phyloP scores from a whole-genome alignment of 2,888 invertebrate species.

The Eupithecia subumbrata region DNA sequence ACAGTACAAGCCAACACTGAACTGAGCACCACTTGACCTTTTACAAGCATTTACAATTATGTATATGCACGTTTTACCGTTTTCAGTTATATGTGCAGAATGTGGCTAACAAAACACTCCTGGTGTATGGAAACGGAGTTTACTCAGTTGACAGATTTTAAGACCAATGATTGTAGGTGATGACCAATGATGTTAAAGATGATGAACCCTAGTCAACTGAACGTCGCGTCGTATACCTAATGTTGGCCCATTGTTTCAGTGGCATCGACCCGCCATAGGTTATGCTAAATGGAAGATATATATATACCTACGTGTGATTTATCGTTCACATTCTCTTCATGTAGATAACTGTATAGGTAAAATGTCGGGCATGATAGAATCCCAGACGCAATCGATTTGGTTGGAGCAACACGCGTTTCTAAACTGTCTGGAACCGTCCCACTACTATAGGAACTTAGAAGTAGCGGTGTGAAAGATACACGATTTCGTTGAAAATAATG shows the following conservation, averaged over 20 bases:
- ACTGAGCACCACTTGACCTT: not conserved
- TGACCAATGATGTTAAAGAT: too few species aligned
- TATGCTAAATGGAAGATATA: slow-evolving; percentile 51
- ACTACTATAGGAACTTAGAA: not conserved
- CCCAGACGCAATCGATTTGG: slow-evolving; percentile 53
- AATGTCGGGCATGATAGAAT: slow-evolving; percentile 35
- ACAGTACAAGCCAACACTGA: not conserved
- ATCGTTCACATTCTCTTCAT: slow-evolving; percentile 51
- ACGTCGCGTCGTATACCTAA: slow-evolving; percentile 26
- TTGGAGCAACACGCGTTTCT: slow-evolving; percentile 27
- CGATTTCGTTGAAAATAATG: not conserved
- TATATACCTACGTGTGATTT: slow-evolving; percentile 45
- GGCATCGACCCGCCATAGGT: slow-evolving; percentile 47
- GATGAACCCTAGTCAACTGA: slow-evolving; percentile 34
- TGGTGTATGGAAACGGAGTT: not conserved
- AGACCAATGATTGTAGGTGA: not conserved
- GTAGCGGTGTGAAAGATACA: not conserved
- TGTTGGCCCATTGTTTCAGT: slow-evolving; percentile 55
- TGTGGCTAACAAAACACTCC: not conserved
- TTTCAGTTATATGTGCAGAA: not conserved
- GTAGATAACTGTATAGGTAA: slow-evolving; percentile 1
- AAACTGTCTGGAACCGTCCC: slow-evolving; percentile 25
- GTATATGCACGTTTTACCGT: not conserved
- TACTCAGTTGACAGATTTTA: not conserved
- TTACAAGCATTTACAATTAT: not conserved